A percentile compares a stretch with the other conserved stretches of the same genome.
phyloP scores from a whole-genome alignment of 2,888 invertebrate species.

The Anoncus sp. region DNA sequence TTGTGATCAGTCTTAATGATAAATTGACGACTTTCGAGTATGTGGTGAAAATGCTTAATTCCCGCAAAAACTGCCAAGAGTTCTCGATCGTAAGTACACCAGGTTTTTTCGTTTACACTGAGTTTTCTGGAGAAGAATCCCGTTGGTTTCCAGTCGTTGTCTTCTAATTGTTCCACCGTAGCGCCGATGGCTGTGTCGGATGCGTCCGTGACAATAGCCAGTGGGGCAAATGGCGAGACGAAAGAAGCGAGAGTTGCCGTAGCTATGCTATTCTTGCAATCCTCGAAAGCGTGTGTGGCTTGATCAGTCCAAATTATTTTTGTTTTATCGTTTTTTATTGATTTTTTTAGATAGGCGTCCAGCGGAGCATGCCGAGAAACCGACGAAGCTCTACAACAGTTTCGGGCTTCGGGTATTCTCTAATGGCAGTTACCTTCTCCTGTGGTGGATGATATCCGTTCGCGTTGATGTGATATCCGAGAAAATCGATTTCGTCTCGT shows the following conservation, averaged over 20 bases:
- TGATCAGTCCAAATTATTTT: neutral
- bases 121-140: constrained; percentile 47
- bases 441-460: constrained; percentile 46
- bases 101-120: constrained; percentile 29
- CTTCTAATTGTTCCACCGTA: constrained; percentile 9
- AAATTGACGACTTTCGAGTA: constrained; percentile 45
- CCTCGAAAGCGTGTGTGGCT: neutral
- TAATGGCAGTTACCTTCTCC: constrained; percentile 37
- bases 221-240: neutral
- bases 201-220: constrained; percentile 31
- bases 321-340: constrained; percentile 52
- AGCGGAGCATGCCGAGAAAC: constrained; percentile 37
- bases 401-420: neutral
- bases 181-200: constrained; percentile 36
- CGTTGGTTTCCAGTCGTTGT: constrained; percentile 26
- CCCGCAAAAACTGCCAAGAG: constrained; percentile 45
- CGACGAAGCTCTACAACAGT: constrained; percentile 30
- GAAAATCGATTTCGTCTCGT: neutral
- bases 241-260: neutral
- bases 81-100: constrained; percentile 49
- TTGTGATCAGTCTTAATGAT: constrained; percentile 49
- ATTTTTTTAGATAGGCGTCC: constrained; percentile 23
- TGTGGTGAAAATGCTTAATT: constrained; percentile 40
- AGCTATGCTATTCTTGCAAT: neutral
- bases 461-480: constrained; percentile 65